Conservation (phyloP, 2,113 vertebrate species). For the Menura novaehollandiae region DNA sequence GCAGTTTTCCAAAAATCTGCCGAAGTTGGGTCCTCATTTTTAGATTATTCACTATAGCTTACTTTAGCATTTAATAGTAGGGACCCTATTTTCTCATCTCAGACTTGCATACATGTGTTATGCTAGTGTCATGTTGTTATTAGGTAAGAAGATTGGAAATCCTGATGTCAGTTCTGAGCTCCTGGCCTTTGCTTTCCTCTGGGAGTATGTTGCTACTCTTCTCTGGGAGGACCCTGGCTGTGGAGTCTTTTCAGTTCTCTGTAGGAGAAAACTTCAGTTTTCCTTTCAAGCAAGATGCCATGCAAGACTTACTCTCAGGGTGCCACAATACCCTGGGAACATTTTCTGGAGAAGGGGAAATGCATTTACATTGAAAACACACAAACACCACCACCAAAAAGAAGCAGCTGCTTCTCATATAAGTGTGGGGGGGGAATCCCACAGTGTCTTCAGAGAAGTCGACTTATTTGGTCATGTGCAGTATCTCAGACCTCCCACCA, state of each 20-base stretch:
- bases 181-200: neutral
- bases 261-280: neutral
- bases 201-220: neutral
- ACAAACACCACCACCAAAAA: neutral
- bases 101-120: neutral
- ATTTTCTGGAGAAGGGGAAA: neutral
- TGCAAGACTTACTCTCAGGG: neutral
- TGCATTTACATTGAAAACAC: neutral
- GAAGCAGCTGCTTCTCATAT: neutral
- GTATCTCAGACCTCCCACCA: constrained; percentile 31
- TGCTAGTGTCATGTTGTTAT: neutral
- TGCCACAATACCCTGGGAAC: neutral
- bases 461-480: constrained; percentile 15
- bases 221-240: neutral
- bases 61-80: neutral
- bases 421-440: neutral
- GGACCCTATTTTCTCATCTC: neutral
- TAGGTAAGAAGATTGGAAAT: neutral
- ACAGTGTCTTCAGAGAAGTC: neutral
- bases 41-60: neutral
- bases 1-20: neutral
- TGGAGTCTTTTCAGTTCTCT: neutral
- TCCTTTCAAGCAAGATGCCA: neutral
- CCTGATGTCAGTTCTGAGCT: neutral
- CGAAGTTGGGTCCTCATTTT: neutral